Evolutionary conservation across 53 echinoderm and acorn worm species (phyloP).

Genomic region (Echinometra lucunter): DNA sequence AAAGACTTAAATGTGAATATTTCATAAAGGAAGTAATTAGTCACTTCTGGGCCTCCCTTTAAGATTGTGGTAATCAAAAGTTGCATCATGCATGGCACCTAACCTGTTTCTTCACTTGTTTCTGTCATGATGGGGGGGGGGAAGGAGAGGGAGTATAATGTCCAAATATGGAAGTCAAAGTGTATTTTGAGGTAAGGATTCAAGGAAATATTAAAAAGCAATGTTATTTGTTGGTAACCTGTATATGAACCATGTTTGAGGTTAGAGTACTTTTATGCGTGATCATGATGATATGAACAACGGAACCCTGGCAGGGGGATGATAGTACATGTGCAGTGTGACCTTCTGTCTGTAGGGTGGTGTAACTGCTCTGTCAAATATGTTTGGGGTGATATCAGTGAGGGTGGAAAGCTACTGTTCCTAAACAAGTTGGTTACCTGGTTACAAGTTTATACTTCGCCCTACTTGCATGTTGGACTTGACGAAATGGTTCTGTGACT

Average conservation of each 20-base stretch:
- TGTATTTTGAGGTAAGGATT: constrained; percentile 16
- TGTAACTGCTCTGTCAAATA: constrained; percentile 27
- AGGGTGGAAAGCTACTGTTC: constrained; percentile 32
- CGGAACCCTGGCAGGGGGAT: constrained; percentile 35
- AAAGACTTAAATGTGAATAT: neutral
- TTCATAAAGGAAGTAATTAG: neutral
- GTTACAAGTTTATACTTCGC: neutral
- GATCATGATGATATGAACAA: neutral
- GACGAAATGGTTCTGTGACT: neutral
- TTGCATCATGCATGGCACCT: neutral
- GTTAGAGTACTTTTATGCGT: constrained; percentile 54
- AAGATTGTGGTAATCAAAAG: neutral
- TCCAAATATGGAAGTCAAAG: constrained; percentile 13
- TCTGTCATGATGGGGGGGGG: neutral
- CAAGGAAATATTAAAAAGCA: neutral
- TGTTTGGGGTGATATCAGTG: constrained; percentile 36
- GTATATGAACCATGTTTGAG: constrained; percentile 15
- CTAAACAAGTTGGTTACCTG: neutral
- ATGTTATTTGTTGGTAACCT: constrained; percentile 38
- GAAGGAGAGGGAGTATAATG: neutral
- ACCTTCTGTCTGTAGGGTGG: constrained; percentile 47
- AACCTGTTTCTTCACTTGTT: neutral
- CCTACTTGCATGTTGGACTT: neutral
- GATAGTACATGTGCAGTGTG: constrained; percentile 13
- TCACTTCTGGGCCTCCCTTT: neutral